Evolutionary conservation across 1,140 invertebrate genomes (phyloP), one percentile per base, ranked within the genome.

Genomic region (Vanessa atalanta): DNA sequence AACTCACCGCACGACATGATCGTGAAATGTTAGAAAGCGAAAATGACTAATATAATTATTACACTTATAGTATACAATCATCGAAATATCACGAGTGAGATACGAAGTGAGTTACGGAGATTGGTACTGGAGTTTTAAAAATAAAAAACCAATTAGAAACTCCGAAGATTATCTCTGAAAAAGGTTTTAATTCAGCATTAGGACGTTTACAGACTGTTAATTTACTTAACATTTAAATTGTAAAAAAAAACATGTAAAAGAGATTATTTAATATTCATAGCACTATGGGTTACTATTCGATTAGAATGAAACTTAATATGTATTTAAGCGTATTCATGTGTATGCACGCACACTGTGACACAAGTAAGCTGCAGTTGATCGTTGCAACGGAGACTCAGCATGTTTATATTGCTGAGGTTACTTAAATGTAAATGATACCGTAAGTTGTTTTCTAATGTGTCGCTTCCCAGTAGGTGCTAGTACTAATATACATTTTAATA

Each of bases 391-490:
- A 20, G 53, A 16, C 57, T 61, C 57, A 61, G 57, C 57, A 37
- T 78, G 76, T 75, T 81, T 87, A 79, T 76, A 83, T 83, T 82
- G 82, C 77, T 73, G 83, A 71, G 85, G 82, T 76, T 55, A 69
- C 65, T 73, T 63, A 69, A 74, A 74, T 74, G 72, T 74, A 74
- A 74, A 74, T 69, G 66, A 74, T 65, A 74, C 66, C 60, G 51
- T 74, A 74, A 74, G 50, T 69, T 65, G 66, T 74, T 65, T 70
- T 74, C 72, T 65, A 73, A 68, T 69, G 72, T 64, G 72, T 69
- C 70, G 61, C 55, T 63, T 61, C 57, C 3, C 57, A 61, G 57
- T 61, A 61, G 57, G 57, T 61, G 23, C 13, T 61, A 61, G 26
- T 61, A 80, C 47, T 85, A 76, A 82, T 72, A 76, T 75, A 73